Base-by-base conservation (phyloP, 1,140 invertebrate genomes). In the Drosophila gunungcola region DNA sequence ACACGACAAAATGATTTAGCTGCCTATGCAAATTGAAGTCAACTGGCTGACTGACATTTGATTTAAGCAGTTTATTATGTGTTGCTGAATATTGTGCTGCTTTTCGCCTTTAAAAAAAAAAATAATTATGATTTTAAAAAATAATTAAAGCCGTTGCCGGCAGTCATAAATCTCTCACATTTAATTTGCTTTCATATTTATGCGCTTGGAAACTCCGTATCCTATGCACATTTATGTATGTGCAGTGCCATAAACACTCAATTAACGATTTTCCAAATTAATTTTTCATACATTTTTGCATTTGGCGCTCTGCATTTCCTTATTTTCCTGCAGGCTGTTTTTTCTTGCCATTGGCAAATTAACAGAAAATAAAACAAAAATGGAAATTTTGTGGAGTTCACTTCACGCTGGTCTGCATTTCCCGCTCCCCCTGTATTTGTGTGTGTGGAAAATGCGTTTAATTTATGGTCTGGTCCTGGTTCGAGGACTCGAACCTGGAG, bases 201-300 rank as follows among this genome's bases (percentile, higher is more conserved):
- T 80, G 61, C 58, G 55, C 73, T 82, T 75, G 56, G 76, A 78
- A 63, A 83, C 78, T 75, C 49, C 43, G 21, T 42, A 52, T 58
- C 46, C 45, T 53, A 57, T 78, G 60, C 41, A 36, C 39, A 58
- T 65, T 65, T 49, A 43, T 77, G 63, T 55, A 32, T 41, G 58
- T 65, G 29, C 42, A 49, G 43, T 16, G 79, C 75, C 80, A 91
- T 91, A 91, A 91, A 91, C 90, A 91, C 90, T 91, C 90, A 91
- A 91, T 91, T 91, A 91, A 91, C 85, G 90, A 91, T 90, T 91
- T 70, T 91, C 72, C 79, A 84, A 90, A 90, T 91, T 91, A 91
- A 91, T 91, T 91, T 91, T 91, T 90, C 88, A 91, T 89, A 84
- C 65, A 73, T 84, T 84, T 64, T 51, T 60, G 62, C 52, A 42